Evolutionary conservation across 2,797 vertebrate species (phyloP), one percentile per base, ranked within the genome.

Genomic region (Tamandua tetradactyla): DNA sequence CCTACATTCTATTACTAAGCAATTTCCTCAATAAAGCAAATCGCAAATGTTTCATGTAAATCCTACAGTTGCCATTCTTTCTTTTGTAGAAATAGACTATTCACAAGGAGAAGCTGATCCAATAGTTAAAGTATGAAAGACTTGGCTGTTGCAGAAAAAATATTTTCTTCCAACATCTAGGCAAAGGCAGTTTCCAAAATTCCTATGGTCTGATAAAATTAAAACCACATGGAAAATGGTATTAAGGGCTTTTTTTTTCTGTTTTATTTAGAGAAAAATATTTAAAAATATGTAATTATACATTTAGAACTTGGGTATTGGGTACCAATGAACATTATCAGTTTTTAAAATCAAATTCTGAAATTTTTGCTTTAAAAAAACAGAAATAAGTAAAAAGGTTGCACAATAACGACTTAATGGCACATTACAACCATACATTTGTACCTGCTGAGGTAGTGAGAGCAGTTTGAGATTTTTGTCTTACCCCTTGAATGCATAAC

Each of bases 131-230:
- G 83, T 94, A 96, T 95, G 96, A 95, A 81, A 94, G 71, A 88
- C 69, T 96, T 96, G 96, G 93, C 91, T 93, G 75, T 89, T 94
- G 71, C 49, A 86, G 96, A 91, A 95, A 96, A 96, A 95, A 87
- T 68, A 89, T 91, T 95, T 96, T 93, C 82, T 95, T 95, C 66
- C 76, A 94, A 88, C 86, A 91, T 94, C 71, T 91, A 96, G 86
- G 91, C 95, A 96, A 96, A 96, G 81, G 68, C 61, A 37, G 75
- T 86, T 92, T 95, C 89, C 93, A 91, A 97, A 95, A 96, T 97
- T 96, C 95, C 96, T 96, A 83, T 47, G 88, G 69, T 72, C 55
- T 80, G 83, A 95, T 89, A 93, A 94, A 97, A 97, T 96, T 91
- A 97, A 97, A 97, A 91, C 78, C 95, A 94, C 83, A 95, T 91